These are phyloP conservation scores for Cyaniris semiargus DNA, from an alignment of 2,888 invertebrate species.

Conservation along the genomic window DNA sequence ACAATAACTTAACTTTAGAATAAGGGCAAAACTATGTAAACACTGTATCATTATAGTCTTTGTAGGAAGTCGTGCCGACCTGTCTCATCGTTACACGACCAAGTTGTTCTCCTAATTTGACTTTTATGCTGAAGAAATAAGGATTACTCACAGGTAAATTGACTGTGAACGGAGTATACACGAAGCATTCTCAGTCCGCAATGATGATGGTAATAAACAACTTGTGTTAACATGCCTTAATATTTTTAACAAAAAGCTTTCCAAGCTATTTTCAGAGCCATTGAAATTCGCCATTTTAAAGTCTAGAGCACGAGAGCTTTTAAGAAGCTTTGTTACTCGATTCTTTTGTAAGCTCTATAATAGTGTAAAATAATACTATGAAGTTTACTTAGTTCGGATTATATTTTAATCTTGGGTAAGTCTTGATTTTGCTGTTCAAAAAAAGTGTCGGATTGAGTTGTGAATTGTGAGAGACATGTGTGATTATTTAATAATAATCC, in stretches of 20 bases:
- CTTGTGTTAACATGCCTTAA: slow-evolving; percentile 22
- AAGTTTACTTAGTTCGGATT: neutral
- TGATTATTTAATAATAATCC: no score
- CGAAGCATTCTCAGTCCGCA: neutral
- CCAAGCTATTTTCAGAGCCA: slow-evolving; percentile 23
- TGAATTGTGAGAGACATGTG: no score
- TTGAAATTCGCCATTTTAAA: slow-evolving; percentile 28
- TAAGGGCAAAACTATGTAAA: slow-evolving; percentile 13
- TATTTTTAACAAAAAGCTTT: slow-evolving; percentile 26
- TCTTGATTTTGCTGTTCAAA: neutral
- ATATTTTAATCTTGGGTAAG: neutral
- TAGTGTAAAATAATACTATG: slow-evolving; percentile 19
- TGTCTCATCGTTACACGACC: neutral
- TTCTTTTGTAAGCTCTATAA: slow-evolving; percentile 9
- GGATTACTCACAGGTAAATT: neutral
- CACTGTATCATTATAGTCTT: slow-evolving; percentile 9
- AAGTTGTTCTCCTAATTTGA: neutral
- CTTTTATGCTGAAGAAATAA: neutral
- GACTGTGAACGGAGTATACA: neutral
- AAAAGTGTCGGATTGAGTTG: neutral
- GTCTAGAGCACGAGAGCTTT: slow-evolving; percentile 20
- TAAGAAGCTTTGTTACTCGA: slow-evolving; percentile 12
- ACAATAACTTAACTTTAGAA: neutral
- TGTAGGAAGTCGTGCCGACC: slow-evolving; percentile 21
- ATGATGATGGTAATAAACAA: slow-evolving; percentile 23